Percentiles rank a stretch among this genome's conserved stretches.
Evolutionary conservation across 1,140 invertebrate genomes (phyloP).

Genomic region (Himalopsyche phryganea): DNA sequence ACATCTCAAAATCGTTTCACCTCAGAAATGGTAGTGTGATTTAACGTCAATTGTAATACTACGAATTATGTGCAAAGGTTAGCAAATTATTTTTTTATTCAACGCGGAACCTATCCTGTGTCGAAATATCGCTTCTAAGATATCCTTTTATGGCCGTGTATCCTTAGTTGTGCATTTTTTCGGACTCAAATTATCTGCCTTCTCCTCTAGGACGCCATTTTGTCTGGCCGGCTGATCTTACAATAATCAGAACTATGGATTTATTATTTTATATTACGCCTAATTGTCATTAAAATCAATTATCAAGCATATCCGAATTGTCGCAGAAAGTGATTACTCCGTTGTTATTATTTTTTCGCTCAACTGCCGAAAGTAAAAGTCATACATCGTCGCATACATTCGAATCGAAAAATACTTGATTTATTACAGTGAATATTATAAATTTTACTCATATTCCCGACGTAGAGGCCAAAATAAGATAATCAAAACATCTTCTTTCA

Average conservation of each 20-base stretch:
- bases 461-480: no score
- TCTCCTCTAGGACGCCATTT: conserved; percentile 23
- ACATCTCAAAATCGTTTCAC: conserved; percentile 22
- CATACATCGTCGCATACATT: no score
- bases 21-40: conserved; percentile 20
- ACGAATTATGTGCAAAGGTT: conserved; percentile 23
- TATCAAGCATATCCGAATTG: no score
- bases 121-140: not conserved
- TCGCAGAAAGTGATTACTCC: no score
- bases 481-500: no score
- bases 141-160: conserved; percentile 9
- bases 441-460: no score
- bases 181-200: conserved; percentile 15
- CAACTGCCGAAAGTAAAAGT: no score
- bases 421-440: no score
- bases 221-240: conserved; percentile 30
- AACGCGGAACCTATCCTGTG: not conserved
- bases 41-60: conserved; percentile 11
- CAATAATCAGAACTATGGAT: conserved; percentile 17
- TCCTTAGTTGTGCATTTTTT: conserved; percentile 21
- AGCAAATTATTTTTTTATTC: conserved; percentile 16
- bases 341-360: no score
- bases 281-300: no score
- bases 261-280: conserved; percentile 11
- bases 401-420: no score